Base-by-base conservation (phyloP, 2,888 invertebrate genomes). In the Drosophila koepferae region DNA sequence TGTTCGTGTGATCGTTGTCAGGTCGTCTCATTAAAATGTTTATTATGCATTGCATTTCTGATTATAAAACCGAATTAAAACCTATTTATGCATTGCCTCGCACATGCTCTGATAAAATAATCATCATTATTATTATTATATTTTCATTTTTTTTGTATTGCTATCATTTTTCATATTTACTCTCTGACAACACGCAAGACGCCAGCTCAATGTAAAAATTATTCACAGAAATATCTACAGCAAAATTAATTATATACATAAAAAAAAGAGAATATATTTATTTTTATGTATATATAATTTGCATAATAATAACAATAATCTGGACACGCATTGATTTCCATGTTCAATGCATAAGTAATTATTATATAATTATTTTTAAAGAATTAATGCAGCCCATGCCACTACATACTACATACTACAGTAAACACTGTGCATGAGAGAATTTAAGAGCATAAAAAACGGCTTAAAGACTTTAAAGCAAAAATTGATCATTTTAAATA, bases 21-120 rank as follows among this genome's bases (percentile, higher is more conserved):
- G 89, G 46, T 77, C 81, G 86, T 76, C 87, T 75, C 89, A 85
- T 89, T 84, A 86, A 77, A 84, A 82, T 40, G 80, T 77, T 89
- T 82, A 84, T 89, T 85, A 89, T 89, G 86, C 81, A 80, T 81
- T 83, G 84, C 84, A 81, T 76, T 84, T 78, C 75, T 86, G 85
- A 89, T 83, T 84, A 86, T 74, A 75, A 81, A 89, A 77, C 71
- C 77, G 77, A 86, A 86, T 86, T 89, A 82, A 87, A 89, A 87
- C 74, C 73, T 86, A 87, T 86, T 86, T 85, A 89, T 89, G 76
- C 89, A 78, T 61, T 66, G 80, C 43, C 55, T 62, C 63, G 72
- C 58, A 53, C 71, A 64, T 7, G 34, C 62, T 20, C 63, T 68
- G 72, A 77, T 71, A 69, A 77, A 77, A 82, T 82, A 77, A 65